A percentile compares a stretch with the other conserved stretches of the same genome.
phyloP scores from a whole-genome alignment of 2,888 invertebrate species.

The Hypena proboscidalis region DNA sequence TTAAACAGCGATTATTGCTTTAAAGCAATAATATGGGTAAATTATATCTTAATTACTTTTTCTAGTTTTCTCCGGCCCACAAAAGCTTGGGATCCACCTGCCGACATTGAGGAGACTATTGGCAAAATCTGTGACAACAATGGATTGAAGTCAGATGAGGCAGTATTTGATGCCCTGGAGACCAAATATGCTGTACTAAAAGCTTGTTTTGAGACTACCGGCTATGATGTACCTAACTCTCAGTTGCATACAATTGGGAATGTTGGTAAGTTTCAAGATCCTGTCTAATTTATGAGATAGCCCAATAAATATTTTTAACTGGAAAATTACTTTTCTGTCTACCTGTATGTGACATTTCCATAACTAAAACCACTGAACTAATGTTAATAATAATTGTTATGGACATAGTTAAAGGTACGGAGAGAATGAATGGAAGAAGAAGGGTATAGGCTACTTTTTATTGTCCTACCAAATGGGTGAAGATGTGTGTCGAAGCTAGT shows the following conservation, averaged over 20 bases:
- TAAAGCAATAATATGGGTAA: no score
- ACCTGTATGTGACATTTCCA: no score
- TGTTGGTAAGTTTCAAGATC: constrained; percentile 87
- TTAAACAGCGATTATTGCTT: no score
- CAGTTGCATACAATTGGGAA: constrained; percentile 90
- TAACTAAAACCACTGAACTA: no score
- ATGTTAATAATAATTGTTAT: not conserved
- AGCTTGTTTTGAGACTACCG: constrained; percentile 89
- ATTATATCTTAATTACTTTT: constrained; percentile 9
- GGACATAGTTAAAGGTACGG: no score
- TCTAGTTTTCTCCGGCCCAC: constrained; percentile 90
- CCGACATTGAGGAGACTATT: constrained; percentile 87
- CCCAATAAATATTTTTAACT: no score
- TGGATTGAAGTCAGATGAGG: constrained; percentile 75
- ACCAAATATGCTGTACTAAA: constrained; percentile 89
- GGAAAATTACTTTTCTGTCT: no score
- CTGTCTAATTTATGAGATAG: no score
- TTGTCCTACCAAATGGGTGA: no score
- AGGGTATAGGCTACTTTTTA: no score
- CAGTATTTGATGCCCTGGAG: constrained; percentile 76
- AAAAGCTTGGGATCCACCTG: constrained; percentile 90
- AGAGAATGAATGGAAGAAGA: no score
- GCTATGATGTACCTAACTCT: constrained; percentile 93
- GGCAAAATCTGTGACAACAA: constrained; percentile 85
- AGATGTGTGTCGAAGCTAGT: no score